Conservation (phyloP, 2,797 vertebrate species). For the Graptemys geographica region DNA sequence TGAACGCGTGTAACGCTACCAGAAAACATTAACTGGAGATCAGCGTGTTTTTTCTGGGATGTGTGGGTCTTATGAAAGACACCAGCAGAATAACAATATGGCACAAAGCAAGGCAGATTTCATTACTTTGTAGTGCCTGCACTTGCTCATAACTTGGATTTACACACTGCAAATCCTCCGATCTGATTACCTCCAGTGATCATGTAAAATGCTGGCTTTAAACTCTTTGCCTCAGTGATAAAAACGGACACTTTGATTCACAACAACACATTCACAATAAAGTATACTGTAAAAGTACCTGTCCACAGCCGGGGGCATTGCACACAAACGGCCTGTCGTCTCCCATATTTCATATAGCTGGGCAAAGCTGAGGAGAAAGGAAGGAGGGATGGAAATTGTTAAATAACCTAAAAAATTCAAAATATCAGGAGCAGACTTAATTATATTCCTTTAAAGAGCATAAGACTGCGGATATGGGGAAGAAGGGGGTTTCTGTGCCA, state of each 20-base stretch:
- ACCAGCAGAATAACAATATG: slow-evolving; percentile 61
- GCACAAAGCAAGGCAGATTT: slow-evolving; percentile 71
- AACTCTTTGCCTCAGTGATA: slow-evolving; percentile 81
- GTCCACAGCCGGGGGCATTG: slow-evolving; percentile 95
- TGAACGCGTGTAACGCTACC: slow-evolving; percentile 35
- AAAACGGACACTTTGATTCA: slow-evolving; percentile 83
- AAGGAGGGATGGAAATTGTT: slow-evolving; percentile 59
- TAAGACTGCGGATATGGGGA: background rate
- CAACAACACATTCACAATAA: slow-evolving; percentile 73
- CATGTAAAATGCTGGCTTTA: slow-evolving; percentile 79
- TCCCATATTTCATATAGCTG: slow-evolving; percentile 90
- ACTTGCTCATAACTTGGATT: slow-evolving; percentile 80
- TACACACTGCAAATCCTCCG: slow-evolving; percentile 79
- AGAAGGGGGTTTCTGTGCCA: background rate
- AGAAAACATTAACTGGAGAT: slow-evolving; percentile 8
- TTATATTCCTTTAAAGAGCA: no score
- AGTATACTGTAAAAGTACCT: slow-evolving; percentile 88
- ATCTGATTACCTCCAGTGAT: slow-evolving; percentile 81
- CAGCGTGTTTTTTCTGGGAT: slow-evolving; percentile 33
- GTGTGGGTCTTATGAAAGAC: slow-evolving; percentile 34
- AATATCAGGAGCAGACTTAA: slow-evolving; percentile 16
- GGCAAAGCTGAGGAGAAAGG: slow-evolving; percentile 71
- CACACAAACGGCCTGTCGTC: slow-evolving; percentile 99
- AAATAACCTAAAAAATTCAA: slow-evolving; percentile 57
- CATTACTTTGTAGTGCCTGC: slow-evolving; percentile 71